Evolutionary conservation across 2,797 vertebrate species (phyloP).

Genomic region (Sebastes cheni): DNA sequence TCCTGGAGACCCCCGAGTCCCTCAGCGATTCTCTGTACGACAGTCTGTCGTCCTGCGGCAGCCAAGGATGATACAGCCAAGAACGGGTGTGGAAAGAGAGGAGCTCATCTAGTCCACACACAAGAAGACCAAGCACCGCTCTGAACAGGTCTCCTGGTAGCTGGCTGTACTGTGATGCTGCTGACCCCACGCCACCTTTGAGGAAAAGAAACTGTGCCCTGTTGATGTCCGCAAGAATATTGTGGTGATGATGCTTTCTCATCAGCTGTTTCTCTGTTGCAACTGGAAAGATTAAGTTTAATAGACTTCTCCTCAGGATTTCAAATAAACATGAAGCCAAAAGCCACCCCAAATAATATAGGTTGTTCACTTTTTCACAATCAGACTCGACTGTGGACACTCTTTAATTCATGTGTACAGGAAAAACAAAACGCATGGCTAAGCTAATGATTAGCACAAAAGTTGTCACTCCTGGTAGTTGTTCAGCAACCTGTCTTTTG

Average conservation of each 20-base stretch:
- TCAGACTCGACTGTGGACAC: conserved; percentile 50
- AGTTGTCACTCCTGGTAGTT: conserved; percentile 36
- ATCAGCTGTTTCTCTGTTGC: conserved; percentile 42
- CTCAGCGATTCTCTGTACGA: conserved; percentile 97
- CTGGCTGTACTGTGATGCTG: conserved; percentile 40
- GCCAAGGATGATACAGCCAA: conserved; percentile 87
- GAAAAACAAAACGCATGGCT: conserved; percentile 67
- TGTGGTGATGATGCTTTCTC: conserved; percentile 18
- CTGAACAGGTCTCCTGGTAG: not conserved
- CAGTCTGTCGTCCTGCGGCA: conserved; percentile 95
- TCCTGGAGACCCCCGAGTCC: conserved; percentile 92
- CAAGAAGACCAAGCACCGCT: not conserved
- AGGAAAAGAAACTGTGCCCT: conserved; percentile 42
- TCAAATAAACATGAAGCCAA: conserved; percentile 71
- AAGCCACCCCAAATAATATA: conserved; percentile 58
- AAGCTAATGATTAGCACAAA: conserved; percentile 65
- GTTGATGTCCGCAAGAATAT: conserved; percentile 23
- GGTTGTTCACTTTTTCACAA: conserved; percentile 58
- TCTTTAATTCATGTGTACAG: conserved; percentile 45
- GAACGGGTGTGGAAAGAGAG: not conserved
- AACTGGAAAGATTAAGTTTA: conserved; percentile 62
- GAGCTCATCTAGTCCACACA: not conserved
- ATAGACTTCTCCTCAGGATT: conserved; percentile 77
- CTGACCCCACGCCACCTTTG: conserved; percentile 23
- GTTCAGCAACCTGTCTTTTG: conserved; percentile 22